These are phyloP conservation scores for Amphipyra tragopoginis DNA, from an alignment of 2,888 invertebrate species.

Conservation along the genomic window DNA sequence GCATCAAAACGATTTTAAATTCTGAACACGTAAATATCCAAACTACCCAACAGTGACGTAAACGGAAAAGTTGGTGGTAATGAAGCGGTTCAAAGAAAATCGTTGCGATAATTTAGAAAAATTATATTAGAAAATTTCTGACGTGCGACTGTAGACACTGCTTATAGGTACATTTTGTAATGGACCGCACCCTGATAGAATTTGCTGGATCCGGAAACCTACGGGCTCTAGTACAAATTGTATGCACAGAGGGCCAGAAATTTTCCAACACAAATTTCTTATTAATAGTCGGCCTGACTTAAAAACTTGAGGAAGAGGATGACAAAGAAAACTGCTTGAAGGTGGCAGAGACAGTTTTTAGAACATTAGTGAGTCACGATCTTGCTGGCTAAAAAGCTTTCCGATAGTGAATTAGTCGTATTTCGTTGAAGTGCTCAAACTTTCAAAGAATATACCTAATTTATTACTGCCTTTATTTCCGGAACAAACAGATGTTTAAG, in stretches of 20 bases:
- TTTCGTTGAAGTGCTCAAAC: constrained; percentile 11
- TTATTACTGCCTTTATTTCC: constrained; percentile 9
- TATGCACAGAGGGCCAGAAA: too few species aligned
- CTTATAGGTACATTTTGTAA: too few species aligned
- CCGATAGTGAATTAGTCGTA: constrained; percentile 9
- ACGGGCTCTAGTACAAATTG: too few species aligned
- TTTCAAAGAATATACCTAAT: constrained; percentile 4
- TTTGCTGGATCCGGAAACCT: too few species aligned
- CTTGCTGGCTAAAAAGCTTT: constrained; percentile 21
- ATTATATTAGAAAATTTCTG: too few species aligned
- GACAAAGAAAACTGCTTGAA: constrained; percentile 5
- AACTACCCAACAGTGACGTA: not conserved
- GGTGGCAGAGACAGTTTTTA: constrained; percentile 11
- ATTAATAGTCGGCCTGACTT: too few species aligned
- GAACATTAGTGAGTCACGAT: constrained; percentile 24
- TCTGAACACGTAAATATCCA: constrained; percentile 26
- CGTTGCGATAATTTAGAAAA: constrained; percentile 25
- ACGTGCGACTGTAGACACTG: too few species aligned
- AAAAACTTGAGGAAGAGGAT: constrained; percentile 31
- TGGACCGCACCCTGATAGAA: too few species aligned
- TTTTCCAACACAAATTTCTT: too few species aligned
- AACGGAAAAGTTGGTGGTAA: constrained; percentile 5
- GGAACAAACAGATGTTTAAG: not conserved
- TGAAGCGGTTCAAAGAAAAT: constrained; percentile 25
- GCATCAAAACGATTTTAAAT: constrained; percentile 39